Evolutionary conservation across 2,113 vertebrate species (phyloP).

Genomic region (Proterorhinus semilunaris): DNA sequence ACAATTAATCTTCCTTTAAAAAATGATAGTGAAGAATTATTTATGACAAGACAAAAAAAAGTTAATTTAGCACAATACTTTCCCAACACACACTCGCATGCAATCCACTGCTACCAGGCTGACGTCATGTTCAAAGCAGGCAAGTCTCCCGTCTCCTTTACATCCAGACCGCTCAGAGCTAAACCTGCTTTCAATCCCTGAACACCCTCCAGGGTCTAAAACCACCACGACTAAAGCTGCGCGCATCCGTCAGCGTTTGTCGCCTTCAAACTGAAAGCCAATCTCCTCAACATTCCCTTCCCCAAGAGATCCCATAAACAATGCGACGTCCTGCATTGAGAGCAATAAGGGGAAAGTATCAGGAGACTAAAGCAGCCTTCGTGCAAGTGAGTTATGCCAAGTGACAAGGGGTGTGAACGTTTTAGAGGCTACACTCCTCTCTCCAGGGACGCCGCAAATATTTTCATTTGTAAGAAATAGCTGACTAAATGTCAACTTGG

Average conservation of each 20-base stretch:
- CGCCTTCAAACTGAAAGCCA: conserved; percentile 55
- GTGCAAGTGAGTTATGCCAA: conserved; percentile 12
- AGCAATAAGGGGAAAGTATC: conserved; percentile 5
- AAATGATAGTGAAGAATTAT: too few relatives aligned
- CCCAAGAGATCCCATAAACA: conserved; percentile 11
- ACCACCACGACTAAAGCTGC: conserved; percentile 23
- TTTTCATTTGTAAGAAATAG: conserved; percentile 26
- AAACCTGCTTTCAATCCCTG: neutral
- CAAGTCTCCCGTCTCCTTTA: neutral
- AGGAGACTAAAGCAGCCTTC: neutral
- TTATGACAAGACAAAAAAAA: too few relatives aligned
- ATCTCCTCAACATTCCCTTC: conserved; percentile 47
- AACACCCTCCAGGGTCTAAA: conserved; percentile 8
- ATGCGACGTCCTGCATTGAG: neutral
- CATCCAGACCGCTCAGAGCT: conserved; percentile 9
- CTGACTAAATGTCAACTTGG: conserved; percentile 16
- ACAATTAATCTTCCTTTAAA: too few relatives aligned
- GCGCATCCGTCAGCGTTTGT: conserved; percentile 68
- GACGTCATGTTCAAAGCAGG: neutral
- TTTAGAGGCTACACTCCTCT: conserved; percentile 18
- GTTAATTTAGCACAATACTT: too few relatives aligned
- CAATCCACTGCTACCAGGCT: neutral
- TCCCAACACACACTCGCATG: too few relatives aligned
- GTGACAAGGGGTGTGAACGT: conserved; percentile 33
- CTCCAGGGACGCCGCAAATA: conserved; percentile 18